phyloP scores from a whole-genome alignment of 2,888 invertebrate genomes.

The Brachyptera putata region DNA sequence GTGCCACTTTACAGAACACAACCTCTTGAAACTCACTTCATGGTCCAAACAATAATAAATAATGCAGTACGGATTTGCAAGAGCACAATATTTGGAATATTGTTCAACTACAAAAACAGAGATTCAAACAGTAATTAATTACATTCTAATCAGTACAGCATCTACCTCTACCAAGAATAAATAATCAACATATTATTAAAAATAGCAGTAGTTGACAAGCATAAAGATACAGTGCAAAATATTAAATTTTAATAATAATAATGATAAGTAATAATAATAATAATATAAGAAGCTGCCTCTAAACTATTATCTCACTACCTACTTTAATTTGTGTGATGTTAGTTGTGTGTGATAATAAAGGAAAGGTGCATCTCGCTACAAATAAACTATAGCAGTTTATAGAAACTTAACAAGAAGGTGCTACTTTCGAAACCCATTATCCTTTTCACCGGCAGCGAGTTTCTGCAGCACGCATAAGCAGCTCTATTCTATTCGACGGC shows the following conservation, averaged over 20 bases:
- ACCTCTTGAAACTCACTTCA: too few relatives aligned
- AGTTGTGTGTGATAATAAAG: constrained; percentile 15
- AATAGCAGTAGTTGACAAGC: constrained; percentile 11
- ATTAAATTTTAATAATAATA: background rate
- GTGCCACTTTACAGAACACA: too few relatives aligned
- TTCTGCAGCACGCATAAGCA: background rate
- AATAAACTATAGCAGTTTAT: constrained; percentile 28
- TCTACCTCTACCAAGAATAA: constrained; percentile 9
- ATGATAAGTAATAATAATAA: background rate
- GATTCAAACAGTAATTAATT: too few relatives aligned
- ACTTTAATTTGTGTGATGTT: constrained; percentile 4
- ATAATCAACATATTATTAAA: constrained; percentile 1
- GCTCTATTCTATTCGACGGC: background rate
- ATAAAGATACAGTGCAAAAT: background rate
- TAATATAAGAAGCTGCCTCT: constrained; percentile 9
- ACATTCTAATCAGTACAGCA: too few relatives aligned
- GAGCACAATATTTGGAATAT: too few relatives aligned
- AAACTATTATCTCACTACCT: constrained; percentile 7
- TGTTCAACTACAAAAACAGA: too few relatives aligned
- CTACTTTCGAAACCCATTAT: constrained; percentile 11
- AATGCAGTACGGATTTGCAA: too few relatives aligned
- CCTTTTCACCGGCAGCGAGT: background rate
- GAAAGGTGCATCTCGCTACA: constrained; percentile 24
- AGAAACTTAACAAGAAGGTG: constrained; percentile 26
- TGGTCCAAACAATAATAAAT: too few relatives aligned